Conservation (phyloP, 2,888 invertebrate species). For the Dromius quadrimaculatus region DNA sequence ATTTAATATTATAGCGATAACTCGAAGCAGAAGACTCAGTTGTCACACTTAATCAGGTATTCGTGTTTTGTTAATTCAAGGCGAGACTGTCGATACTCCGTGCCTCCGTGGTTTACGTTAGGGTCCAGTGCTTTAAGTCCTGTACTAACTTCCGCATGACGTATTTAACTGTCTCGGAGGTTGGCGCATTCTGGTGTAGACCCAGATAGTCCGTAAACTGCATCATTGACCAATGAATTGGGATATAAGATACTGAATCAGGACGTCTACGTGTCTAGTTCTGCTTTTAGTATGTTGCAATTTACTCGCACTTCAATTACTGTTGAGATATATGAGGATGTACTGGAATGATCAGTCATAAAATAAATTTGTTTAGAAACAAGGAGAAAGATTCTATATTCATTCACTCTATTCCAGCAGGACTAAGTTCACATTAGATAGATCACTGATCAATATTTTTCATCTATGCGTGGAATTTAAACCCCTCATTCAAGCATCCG, state of each 20-base stretch:
- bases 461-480: no score
- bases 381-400: no score
- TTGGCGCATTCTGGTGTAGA: not conserved
- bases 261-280: no score
- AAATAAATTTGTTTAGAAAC: no score
- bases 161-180: not conserved
- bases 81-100: not conserved
- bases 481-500: no score
- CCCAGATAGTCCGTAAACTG: not conserved
- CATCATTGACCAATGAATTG: conserved; percentile 3
- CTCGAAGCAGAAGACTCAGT: conserved; percentile 7
- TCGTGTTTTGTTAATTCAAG: conserved; percentile 9
- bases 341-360: no score
- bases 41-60: conserved; percentile 12
- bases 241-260: not conserved
- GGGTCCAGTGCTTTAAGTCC: conserved; percentile 1
- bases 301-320: not conserved
- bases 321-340: no score
- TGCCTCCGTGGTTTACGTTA: not conserved
- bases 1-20: no score
- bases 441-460: no score
- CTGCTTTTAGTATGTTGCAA: no score
- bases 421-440: no score
- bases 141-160: conserved; percentile 7
- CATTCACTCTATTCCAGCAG: no score